Conservation (phyloP, 1,140 invertebrate species). For the Cardiocondyla obscurior region DNA sequence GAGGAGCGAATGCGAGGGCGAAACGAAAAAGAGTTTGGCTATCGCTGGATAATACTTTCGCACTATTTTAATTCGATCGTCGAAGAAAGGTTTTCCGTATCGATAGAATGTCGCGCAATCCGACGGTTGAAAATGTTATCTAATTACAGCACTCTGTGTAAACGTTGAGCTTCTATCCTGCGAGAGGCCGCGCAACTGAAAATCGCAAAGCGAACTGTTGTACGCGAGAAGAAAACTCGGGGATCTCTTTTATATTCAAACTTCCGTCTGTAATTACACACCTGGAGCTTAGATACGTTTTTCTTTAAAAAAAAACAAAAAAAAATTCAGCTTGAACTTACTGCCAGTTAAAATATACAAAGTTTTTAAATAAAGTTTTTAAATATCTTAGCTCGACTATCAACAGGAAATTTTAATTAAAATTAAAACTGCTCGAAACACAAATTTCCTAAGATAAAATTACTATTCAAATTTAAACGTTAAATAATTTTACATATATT, state of each 20-base stretch:
- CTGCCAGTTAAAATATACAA: neutral
- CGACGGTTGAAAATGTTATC: constrained; percentile 63
- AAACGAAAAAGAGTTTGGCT: constrained; percentile 55
- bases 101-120: constrained; percentile 61
- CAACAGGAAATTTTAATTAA: neutral
- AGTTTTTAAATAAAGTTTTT: too few species aligned
- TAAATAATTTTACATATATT: neutral
- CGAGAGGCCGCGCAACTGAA: constrained; percentile 22
- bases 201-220: neutral
- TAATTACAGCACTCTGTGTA: constrained; percentile 60
- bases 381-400: neutral
- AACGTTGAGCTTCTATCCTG: constrained; percentile 28
- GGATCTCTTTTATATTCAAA: neutral
- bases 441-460: neutral
- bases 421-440: neutral
- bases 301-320: neutral
- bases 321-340: neutral
- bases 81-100: constrained; percentile 50
- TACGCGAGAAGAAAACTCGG: neutral
- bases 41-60: constrained; percentile 60
- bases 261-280: neutral
- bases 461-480: neutral
- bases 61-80: constrained; percentile 59
- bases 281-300: neutral
- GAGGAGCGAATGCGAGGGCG: too few species aligned